Evolutionary conservation across 2,797 vertebrate genomes (phyloP).

Genomic region (Malacoraja senta): DNA sequence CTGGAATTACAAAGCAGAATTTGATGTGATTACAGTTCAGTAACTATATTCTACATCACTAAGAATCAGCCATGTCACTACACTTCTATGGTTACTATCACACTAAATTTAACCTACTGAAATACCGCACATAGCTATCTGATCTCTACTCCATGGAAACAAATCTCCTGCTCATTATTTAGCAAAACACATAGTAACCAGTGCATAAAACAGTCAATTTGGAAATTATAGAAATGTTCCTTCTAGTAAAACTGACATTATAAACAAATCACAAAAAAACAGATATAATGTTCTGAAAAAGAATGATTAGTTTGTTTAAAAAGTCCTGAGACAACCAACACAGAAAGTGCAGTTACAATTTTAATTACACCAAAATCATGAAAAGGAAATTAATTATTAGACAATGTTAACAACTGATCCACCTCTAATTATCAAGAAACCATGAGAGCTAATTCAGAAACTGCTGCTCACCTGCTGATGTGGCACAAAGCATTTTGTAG

Average conservation of each 20-base stretch:
- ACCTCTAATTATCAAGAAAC: conserved; percentile 39
- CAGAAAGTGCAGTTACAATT: background rate
- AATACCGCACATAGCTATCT: conserved; percentile 71
- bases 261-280: background rate
- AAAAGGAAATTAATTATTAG: conserved; percentile 22
- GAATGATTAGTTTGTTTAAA: background rate
- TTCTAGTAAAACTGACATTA: background rate
- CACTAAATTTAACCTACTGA: conserved; percentile 79
- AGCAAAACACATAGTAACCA: conserved; percentile 29
- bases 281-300: background rate
- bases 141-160: conserved; percentile 63
- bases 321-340: background rate
- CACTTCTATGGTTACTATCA: conserved; percentile 66
- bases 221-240: background rate
- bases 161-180: conserved; percentile 59
- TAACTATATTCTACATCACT: background rate
- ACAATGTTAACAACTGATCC: conserved; percentile 28
- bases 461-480: conserved; percentile 61
- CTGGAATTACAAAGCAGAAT: conserved; percentile 5
- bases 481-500: conserved; percentile 62
- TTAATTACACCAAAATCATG: conserved; percentile 30
- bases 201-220: background rate
- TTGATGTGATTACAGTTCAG: conserved; percentile 13
- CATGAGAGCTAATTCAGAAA: background rate
- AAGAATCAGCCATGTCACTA: conserved; percentile 58